Conservation (phyloP, 2,797 vertebrate species). For the Acropternis orthonyx region DNA sequence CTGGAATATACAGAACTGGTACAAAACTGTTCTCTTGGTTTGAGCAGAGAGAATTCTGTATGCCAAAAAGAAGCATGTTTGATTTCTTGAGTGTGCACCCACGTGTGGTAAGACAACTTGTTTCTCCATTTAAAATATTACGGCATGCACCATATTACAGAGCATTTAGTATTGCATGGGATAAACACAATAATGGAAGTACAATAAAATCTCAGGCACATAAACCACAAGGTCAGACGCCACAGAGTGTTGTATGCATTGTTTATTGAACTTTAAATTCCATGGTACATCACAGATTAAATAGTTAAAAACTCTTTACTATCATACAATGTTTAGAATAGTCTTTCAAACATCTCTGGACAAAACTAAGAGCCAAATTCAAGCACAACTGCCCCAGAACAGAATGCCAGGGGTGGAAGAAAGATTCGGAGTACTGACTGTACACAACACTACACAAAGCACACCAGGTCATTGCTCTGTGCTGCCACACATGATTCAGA, state of each 20-base stretch:
- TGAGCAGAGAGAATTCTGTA: neutral
- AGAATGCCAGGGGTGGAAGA: neutral
- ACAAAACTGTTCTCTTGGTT: neutral
- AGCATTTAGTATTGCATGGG: neutral
- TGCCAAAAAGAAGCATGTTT: neutral
- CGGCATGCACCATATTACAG: neutral
- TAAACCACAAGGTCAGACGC: neutral
- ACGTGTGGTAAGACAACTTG: neutral
- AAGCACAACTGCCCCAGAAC: neutral
- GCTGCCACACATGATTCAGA: neutral
- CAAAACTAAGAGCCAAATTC: constrained; percentile 40
- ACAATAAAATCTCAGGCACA: neutral
- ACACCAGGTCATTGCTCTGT: neutral
- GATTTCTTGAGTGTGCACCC: neutral
- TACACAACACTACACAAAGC: constrained; percentile 3
- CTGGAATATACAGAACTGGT: neutral
- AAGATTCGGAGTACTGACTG: neutral
- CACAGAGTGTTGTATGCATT: neutral
- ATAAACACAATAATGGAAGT: neutral
- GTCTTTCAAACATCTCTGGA: constrained; percentile 49
- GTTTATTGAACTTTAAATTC: constrained; percentile 56
- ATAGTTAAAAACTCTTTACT: constrained; percentile 56
- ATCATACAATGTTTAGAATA: constrained; percentile 33
- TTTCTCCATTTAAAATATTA: neutral
- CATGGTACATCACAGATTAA: constrained; percentile 49